Conservation (phyloP, 2,888 invertebrate species). For the Machimus atricapillus region DNA sequence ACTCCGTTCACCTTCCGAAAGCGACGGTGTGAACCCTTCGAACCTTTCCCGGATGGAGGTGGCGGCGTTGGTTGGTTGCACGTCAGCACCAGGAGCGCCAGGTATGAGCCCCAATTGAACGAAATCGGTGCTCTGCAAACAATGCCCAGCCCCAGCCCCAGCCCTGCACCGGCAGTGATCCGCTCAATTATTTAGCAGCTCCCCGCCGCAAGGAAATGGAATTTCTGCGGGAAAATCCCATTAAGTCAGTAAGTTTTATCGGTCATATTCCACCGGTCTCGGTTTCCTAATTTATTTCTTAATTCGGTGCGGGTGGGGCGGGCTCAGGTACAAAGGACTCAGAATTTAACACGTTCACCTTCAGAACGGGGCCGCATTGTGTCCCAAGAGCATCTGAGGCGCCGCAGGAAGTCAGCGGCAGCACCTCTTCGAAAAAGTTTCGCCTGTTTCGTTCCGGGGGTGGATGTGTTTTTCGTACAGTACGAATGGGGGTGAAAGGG, state of each 20-base stretch:
- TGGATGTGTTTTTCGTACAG: not conserved
- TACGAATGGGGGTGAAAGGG: not conserved
- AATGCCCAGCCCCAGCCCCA: not conserved
- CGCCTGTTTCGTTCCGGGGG: not conserved
- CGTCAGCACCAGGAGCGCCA: not conserved
- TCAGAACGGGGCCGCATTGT: not conserved
- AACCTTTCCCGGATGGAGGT: not conserved
- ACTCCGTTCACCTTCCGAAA: not conserved
- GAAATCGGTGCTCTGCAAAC: not conserved
- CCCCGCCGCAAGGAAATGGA: not conserved
- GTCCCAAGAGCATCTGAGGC: not conserved
- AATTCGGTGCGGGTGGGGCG: not conserved
- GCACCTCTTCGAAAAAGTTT: not conserved
- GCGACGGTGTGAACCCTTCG: not conserved
- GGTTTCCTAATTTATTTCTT: slow-evolving; percentile 6
- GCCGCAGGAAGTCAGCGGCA: not conserved
- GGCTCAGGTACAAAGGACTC: not conserved
- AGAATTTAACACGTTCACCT: slow-evolving; percentile 10
- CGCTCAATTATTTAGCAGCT: not conserved
- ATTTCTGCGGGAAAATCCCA: not conserved
- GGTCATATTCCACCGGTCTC: not conserved
- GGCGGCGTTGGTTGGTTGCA: not conserved
- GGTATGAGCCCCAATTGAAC: not conserved
- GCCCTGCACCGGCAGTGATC: not conserved
- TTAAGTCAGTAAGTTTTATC: not conserved